Evolutionary conservation across 2,888 invertebrate genomes (phyloP).

Genomic region (Sabatieria punctata): DNA sequence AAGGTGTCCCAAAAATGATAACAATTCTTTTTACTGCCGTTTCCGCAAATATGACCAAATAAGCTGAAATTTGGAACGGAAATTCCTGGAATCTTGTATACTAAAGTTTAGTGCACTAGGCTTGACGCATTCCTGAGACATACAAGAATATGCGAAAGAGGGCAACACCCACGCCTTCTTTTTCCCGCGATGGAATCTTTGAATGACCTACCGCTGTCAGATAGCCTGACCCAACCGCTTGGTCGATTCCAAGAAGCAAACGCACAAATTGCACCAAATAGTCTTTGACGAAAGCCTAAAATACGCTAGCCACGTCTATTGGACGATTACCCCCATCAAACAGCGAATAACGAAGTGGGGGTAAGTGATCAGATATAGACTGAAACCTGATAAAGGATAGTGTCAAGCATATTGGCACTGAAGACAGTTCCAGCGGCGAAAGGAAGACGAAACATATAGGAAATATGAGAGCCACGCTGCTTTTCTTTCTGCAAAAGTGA

Average conservation of each 20-base stretch:
- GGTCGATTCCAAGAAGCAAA: constrained; percentile 73
- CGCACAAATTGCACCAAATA: constrained; percentile 94
- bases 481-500: constrained; percentile 63
- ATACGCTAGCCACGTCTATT: no score
- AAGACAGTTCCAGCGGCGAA: constrained; percentile 96
- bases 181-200: not conserved
- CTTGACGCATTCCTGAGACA: no score
- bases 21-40: no score
- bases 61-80: no score
- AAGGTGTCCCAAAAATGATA: no score
- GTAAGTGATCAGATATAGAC: not conserved
- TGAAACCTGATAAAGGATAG: constrained; percentile 55
- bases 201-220: constrained; percentile 67
- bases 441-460: constrained; percentile 94
- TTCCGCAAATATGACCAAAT: no score
- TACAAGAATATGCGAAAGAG: no score
- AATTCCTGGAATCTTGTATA: no score
- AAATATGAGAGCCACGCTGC: constrained; percentile 90
- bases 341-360: constrained; percentile 1
- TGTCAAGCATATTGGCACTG: constrained; percentile 95
- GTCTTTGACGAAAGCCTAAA: constrained; percentile 87
- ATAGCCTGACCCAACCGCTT: constrained; percentile 92
- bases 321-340: no score
- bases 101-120: no score
- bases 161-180: no score